phyloP scores from a whole-genome alignment of 2,113 vertebrate species.

The Canis aureus region DNA sequence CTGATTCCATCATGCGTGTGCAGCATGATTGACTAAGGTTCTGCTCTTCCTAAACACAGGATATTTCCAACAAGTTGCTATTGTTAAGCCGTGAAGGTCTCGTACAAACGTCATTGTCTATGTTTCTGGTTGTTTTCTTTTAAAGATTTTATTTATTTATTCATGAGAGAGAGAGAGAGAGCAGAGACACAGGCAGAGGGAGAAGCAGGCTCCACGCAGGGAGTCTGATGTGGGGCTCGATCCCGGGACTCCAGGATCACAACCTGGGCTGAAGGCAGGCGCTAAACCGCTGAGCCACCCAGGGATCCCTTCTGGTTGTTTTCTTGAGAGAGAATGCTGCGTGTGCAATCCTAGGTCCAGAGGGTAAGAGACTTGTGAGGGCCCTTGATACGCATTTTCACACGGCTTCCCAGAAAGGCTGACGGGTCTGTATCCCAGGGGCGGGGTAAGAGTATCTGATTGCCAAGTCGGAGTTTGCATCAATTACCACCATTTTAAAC shows the following conservation, averaged over 20 bases:
- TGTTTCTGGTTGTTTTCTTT: neutral
- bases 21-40: neutral
- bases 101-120: neutral
- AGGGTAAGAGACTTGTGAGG: neutral
- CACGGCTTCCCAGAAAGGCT: neutral
- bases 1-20: neutral
- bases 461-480: too few species aligned
- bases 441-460: neutral
- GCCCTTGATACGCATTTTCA: neutral
- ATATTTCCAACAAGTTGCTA: neutral
- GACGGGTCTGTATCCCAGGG: rapidly evolving
- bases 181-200: too few species aligned
- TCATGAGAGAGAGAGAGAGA: too few species aligned
- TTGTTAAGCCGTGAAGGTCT: neutral
- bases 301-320: neutral
- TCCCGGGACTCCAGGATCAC: too few species aligned
- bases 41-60: neutral
- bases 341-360: neutral
- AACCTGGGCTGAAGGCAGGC: too few species aligned
- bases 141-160: too few species aligned
- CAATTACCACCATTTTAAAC: neutral
- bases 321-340: neutral
- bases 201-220: too few species aligned
- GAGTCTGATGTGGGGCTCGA: too few species aligned
- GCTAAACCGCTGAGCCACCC: too few species aligned